Evolutionary conservation across 1,140 invertebrate genomes (phyloP), one percentile per base, ranked within the genome.

Genomic region (Tetragonula clypearis): DNA sequence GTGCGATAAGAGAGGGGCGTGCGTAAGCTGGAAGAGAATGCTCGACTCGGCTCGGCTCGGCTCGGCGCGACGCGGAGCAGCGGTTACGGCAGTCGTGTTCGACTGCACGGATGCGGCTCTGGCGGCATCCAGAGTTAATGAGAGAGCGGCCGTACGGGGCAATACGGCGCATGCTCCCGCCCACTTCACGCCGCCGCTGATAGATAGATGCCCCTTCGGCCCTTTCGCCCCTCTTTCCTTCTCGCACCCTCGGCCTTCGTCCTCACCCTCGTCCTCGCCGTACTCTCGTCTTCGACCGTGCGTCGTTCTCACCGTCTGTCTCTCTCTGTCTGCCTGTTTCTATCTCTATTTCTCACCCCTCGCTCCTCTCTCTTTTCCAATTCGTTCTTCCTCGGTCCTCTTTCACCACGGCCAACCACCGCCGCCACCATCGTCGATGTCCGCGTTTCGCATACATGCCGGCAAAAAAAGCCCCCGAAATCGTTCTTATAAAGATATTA

Each of bases 171-270:
- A 94, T 95, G 94, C 94, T 92, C 93, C 93, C 94, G 94, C 94
- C 94, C 94, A 95, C 94, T 95, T 95, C 94, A 94, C 94, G 93
- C 94, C 94, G 93, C 93, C 94, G 94, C 94, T 95, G 94, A 95
- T 95, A 95, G 94, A 95, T 95, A 95, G 94, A 94, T 94, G 93
- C 93, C 91, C 93, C 93, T 92, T 91, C 91, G 92, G 90, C 87
- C 90, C 88, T 87, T 88, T 83, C 81, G 74, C 80, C 83, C 84
- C 86, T 87, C 74, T 62, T 49, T 81, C 72, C 87, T 30, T 87
- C 80, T 35, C 85, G 77, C 86, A 83, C 79, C 82, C 75, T 77
- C 75, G 21, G 9, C 62, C 49, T 5, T 41, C 68, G 73, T 72
- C 68, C 66, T 75, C 76, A 30, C 21, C 68, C 58, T 81, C 49